Conservation (phyloP, 1,140 invertebrate species). For the Drosophila ercepeae region DNA sequence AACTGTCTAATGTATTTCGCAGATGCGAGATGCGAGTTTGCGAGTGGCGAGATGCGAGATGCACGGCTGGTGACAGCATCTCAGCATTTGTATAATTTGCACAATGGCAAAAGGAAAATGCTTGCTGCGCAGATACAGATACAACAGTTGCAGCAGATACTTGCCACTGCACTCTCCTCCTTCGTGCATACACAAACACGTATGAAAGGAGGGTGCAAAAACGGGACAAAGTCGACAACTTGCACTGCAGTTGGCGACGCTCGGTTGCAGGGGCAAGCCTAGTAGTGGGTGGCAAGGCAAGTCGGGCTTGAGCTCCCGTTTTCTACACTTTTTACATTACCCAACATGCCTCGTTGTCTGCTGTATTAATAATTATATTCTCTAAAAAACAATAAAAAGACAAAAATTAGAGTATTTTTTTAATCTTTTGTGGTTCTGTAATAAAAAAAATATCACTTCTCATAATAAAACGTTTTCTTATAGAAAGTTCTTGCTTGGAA, state of each 20-base stretch:
- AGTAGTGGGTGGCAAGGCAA: conserved; percentile 5
- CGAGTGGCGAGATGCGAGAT: conserved; percentile 14
- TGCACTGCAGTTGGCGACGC: conserved; percentile 31
- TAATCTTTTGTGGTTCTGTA: no score
- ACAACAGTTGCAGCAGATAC: conserved; percentile 54
- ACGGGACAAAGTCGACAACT: conserved; percentile 47
- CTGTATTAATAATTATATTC: conserved; percentile 9
- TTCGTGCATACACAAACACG: conserved; percentile 24
- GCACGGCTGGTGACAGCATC: conserved; percentile 63
- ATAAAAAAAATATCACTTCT: no score
- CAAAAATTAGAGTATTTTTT: no score
- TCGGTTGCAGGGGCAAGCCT: background rate
- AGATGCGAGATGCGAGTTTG: conserved; percentile 31
- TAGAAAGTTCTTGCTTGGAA: no score
- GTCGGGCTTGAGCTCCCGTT: conserved; percentile 21
- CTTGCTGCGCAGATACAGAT: conserved; percentile 67
- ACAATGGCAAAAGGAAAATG: conserved; percentile 73
- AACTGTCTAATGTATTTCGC: conserved; percentile 67
- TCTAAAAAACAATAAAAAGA: no score
- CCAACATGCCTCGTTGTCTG: conserved; percentile 9
- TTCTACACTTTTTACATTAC: conserved; percentile 14
- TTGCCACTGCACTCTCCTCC: conserved; percentile 33
- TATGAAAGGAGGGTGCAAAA: conserved; percentile 2
- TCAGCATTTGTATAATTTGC: conserved; percentile 71
- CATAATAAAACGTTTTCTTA: no score